Evolutionary conservation across 2,113 vertebrate genomes (phyloP).

Genomic region (Nesoenas mayeri): DNA sequence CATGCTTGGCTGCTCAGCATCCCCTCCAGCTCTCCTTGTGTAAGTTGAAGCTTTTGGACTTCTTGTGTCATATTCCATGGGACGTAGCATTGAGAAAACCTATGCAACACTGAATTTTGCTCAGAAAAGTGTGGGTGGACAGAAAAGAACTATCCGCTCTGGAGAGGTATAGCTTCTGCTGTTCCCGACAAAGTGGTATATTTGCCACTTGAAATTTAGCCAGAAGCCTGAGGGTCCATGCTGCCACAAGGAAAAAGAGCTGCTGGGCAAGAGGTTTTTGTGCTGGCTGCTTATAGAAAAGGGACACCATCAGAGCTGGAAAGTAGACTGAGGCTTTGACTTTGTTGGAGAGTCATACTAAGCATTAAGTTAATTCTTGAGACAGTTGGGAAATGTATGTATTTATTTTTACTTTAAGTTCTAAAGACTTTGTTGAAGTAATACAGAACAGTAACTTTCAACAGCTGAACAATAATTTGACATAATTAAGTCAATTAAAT

Average conservation of each 20-base stretch:
- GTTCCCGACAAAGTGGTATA: not conserved
- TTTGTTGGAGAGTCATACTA: not conserved
- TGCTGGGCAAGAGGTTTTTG: not conserved
- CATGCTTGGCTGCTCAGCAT: not conserved
- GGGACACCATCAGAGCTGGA: not conserved
- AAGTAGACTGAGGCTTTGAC: not conserved
- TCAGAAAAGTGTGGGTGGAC: not conserved
- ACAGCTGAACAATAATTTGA: slow-evolving; percentile 11
- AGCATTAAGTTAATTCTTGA: not conserved
- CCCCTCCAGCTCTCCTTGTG: not conserved
- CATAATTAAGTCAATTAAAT: not conserved
- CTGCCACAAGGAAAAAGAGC: not conserved
- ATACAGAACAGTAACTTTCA: not conserved
- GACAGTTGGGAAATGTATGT: not conserved
- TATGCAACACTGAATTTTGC: not conserved
- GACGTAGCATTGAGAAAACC: not conserved
- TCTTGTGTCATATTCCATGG: not conserved
- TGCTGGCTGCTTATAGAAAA: not conserved
- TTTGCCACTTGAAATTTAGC: not conserved
- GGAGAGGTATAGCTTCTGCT: not conserved
- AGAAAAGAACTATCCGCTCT: not conserved
- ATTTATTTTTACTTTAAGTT: not conserved
- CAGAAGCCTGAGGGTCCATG: not conserved
- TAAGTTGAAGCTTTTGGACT: not conserved
- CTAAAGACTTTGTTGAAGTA: not conserved